phyloP scores from a whole-genome alignment of 2,797 vertebrate species.

The Myotis planiceps region DNA sequence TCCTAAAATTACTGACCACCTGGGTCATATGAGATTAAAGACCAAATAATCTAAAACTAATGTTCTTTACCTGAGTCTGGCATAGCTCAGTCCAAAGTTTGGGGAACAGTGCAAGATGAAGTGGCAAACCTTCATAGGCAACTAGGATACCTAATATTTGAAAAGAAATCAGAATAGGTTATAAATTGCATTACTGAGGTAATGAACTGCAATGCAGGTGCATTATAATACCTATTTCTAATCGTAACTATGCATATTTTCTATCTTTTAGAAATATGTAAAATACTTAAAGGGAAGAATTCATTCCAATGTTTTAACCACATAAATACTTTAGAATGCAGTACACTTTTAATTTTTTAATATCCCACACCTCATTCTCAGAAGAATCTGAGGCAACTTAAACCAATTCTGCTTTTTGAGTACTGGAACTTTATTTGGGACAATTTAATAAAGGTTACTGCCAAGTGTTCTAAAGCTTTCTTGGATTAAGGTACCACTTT shows the following conservation, averaged over 20 bases:
- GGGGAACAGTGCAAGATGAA: constrained; percentile 96
- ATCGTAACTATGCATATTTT: constrained; percentile 29
- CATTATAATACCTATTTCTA: constrained; percentile 52
- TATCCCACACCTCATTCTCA: not conserved
- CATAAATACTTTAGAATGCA: constrained; percentile 40
- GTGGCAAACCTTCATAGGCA: constrained; percentile 97
- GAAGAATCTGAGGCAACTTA: constrained; percentile 28
- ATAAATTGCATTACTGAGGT: constrained; percentile 41
- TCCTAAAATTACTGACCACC: constrained; percentile 41
- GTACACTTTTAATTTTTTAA: not conserved
- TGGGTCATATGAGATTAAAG: constrained; percentile 40
- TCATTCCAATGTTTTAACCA: constrained; percentile 43
- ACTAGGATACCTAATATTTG: constrained; percentile 94
- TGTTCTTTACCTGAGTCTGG: constrained; percentile 94
- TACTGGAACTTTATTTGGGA: constrained; percentile 40
- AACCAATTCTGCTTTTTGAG: constrained; percentile 34
- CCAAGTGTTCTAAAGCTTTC: constrained; percentile 19
- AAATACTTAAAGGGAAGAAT: constrained; percentile 32
- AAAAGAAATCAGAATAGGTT: constrained; percentile 66
- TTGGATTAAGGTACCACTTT: constrained; percentile 1
- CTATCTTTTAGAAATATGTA: constrained; percentile 36
- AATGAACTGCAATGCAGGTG: constrained; percentile 55
- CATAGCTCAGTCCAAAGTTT: constrained; percentile 98
- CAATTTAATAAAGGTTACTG: not conserved
- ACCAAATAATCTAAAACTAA: constrained; percentile 49